Evolutionary conservation across 2,797 vertebrate species (phyloP), one percentile per base, ranked within the genome.

Genomic region (Danio tinwini): DNA sequence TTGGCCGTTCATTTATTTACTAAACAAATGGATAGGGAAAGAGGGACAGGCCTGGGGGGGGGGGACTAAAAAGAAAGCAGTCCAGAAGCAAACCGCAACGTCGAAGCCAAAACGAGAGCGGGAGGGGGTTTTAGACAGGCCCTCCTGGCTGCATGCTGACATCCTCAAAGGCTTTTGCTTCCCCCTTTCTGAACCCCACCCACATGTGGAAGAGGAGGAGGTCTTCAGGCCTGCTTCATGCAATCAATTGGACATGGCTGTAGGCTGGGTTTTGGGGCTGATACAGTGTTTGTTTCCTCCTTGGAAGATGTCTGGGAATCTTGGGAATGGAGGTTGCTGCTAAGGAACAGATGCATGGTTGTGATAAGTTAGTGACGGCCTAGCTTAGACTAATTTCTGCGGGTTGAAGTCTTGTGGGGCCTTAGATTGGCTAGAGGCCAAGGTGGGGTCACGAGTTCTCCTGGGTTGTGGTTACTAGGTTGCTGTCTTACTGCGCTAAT

Each of bases 221-320:
- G 53, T 12, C 55, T 73, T 69, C 19, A 8, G 75, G 67, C 65
- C 79, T 37, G 52, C 64, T 74, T 72, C 10, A 14, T 73, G 65
- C 84, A 87, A 86, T 83, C 62, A 81, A 91, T 91, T 93, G 89
- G 90, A 89, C 88, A 91, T 19, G 80, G 89, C 81, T 42, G 16
- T 65, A 76, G 76, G 65, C 74, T 39, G 72, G 82, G 76, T 86
- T 70, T 68, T 85, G 81, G 84, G 65, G 71, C 71, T 77, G 81
- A 77, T 19, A 64, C 56, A 12, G 80, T 72, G 81, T 79, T 82
- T 67, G 63, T 72, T 74, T 78, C 72, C 65, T 71, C 79, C 75
- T 62, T 83, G 74, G 82, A 74, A 88, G 84, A 89, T 85, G 87
- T 88, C 87, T 87, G 81, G 83, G 85, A 88, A 80, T 84, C 76